Percentiles rank a stretch among this genome's conserved stretches.
phyloP scores from a whole-genome alignment of 2,888 invertebrate species.

The Fragum fragum region DNA sequence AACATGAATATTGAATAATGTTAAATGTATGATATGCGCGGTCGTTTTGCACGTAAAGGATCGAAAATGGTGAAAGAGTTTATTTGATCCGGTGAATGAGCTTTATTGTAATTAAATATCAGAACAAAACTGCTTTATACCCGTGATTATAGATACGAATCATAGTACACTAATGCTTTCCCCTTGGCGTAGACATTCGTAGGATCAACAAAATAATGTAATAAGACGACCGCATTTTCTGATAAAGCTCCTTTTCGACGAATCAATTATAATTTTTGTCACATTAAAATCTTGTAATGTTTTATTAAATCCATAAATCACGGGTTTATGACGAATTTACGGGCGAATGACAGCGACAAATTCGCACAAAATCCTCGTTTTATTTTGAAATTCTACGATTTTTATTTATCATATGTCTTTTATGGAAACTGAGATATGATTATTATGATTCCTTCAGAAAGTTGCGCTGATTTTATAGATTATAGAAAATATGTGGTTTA shows the following conservation, averaged over 20 bases:
- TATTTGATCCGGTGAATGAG: not conserved
- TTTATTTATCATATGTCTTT: not conserved
- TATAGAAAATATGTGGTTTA: slow-evolving; percentile 1
- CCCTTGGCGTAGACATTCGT: no score
- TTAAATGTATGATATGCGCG: no score
- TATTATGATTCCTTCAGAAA: not conserved
- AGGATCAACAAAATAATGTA: no score
- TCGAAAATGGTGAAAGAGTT: no score
- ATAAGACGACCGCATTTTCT: no score
- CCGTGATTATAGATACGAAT: no score
- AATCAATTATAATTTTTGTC: slow-evolving; percentile 26
- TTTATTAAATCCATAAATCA: slow-evolving; percentile 25
- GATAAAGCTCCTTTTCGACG: not conserved
- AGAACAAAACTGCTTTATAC: not conserved
- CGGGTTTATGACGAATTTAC: slow-evolving; percentile 19
- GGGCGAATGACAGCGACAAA: slow-evolving; percentile 6
- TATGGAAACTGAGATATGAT: not conserved
- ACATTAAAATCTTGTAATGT: slow-evolving; percentile 18
- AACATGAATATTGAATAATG: no score
- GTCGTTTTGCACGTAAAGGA: no score
- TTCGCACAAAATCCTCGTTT: slow-evolving; percentile 10
- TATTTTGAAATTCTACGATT: not conserved
- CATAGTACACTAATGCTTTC: no score
- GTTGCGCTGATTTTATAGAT: not conserved
- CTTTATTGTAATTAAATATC: not conserved